A percentile compares a stretch with the other conserved stretches of the same genome.
phyloP scores from a whole-genome alignment of 1,140 invertebrate genomes.

The Zaprionus gabonicus region DNA sequence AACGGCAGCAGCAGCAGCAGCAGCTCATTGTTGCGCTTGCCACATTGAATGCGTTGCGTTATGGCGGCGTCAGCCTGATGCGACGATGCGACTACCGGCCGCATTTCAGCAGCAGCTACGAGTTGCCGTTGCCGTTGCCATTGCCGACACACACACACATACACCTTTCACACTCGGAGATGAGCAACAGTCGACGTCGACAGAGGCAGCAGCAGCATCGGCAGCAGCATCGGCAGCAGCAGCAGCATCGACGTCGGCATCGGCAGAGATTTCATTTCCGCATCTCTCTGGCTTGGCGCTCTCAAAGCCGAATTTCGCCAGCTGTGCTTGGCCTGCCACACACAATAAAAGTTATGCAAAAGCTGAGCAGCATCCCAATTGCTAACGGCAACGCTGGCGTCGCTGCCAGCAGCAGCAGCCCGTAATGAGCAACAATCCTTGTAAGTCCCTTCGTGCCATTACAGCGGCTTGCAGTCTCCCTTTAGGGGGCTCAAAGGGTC shows the following conservation, averaged over 20 bases:
- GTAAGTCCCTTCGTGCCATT: slow-evolving; percentile 22
- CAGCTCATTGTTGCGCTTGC: slow-evolving; percentile 81
- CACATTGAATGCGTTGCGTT: slow-evolving; percentile 83
- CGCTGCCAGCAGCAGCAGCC: slow-evolving; percentile 39
- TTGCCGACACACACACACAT: slow-evolving; percentile 28
- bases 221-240: slow-evolving; percentile 5
- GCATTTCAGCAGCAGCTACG: slow-evolving; percentile 67
- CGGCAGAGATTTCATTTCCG: slow-evolving; percentile 40
- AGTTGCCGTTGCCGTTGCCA: slow-evolving; percentile 11
- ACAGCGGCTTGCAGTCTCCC: slow-evolving; percentile 9
- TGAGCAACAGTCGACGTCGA: slow-evolving; percentile 72
- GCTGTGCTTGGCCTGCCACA: slow-evolving; percentile 54
- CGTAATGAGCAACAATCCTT: slow-evolving; percentile 53
- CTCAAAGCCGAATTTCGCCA: slow-evolving; percentile 54
- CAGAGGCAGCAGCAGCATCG: too few species aligned
- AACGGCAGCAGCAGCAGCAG: slow-evolving; percentile 43
- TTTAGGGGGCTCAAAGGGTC: slow-evolving; percentile 15
- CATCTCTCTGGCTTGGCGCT: slow-evolving; percentile 36
- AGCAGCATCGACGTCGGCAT: slow-evolving; percentile 8
- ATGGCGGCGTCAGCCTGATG: slow-evolving; percentile 80
- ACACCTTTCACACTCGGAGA: slow-evolving; percentile 46
- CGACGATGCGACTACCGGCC: slow-evolving; percentile 81
- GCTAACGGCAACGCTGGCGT: slow-evolving; percentile 15
- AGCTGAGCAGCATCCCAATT: slow-evolving; percentile 36
- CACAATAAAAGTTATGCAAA: slow-evolving; percentile 81